phyloP scores from a whole-genome alignment of 1,140 invertebrate species.

The Aphelinus certus region DNA sequence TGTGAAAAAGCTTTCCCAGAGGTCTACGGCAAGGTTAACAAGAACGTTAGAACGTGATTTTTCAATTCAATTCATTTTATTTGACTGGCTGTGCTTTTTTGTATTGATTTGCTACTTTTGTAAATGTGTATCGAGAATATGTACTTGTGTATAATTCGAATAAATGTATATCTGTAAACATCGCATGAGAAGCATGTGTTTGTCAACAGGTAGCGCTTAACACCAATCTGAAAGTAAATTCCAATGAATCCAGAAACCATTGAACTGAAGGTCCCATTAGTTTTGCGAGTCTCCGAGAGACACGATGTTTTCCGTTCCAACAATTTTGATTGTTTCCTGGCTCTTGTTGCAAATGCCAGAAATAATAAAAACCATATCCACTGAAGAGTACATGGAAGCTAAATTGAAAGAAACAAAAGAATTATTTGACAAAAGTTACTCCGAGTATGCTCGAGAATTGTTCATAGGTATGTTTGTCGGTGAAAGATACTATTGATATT shows the following conservation, averaged over 20 bases:
- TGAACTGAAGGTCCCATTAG: no score
- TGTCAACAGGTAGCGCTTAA: conserved; percentile 31
- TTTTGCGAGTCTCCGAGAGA: no score
- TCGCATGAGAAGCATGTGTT: not conserved
- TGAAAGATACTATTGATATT: no score
- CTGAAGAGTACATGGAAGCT: not conserved
- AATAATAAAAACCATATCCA: not conserved
- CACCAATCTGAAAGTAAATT: no score
- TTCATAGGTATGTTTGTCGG: not conserved
- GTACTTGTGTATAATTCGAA: no score
- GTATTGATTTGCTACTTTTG: no score
- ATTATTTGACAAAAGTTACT: not conserved
- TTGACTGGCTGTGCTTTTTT: no score
- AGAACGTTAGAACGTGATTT: conserved; percentile 69
- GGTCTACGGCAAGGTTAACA: conserved; percentile 84
- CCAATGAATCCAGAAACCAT: no score
- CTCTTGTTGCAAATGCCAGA: not conserved
- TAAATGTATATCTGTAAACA: no score
- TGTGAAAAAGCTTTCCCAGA: conserved; percentile 82
- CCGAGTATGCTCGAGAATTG: not conserved
- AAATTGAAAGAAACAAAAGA: conserved; percentile 23
- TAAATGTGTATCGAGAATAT: no score
- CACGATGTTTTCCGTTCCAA: no score
- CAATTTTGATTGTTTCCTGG: no score
- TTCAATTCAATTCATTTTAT: not conserved